These are phyloP conservation scores for Asbolus verrucosus DNA, from an alignment of 1,140 invertebrate genomes.

Conservation along the genomic window DNA sequence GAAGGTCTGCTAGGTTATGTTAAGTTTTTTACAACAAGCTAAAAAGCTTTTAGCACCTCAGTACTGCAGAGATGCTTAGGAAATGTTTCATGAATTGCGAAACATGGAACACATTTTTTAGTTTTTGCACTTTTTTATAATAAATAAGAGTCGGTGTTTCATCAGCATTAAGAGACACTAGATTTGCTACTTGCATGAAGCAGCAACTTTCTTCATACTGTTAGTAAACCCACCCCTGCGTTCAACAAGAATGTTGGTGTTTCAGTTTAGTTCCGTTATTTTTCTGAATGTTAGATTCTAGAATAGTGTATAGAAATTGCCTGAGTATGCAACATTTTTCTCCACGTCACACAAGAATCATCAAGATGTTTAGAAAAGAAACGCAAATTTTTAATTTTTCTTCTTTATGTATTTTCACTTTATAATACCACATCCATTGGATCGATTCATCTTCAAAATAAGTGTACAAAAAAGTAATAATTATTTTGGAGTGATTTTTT, in stretches of 20 bases:
- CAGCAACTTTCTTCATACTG: slow-evolving; percentile 40
- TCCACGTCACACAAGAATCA: slow-evolving; percentile 1
- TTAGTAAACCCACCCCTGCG: neutral
- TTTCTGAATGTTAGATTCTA: slow-evolving; percentile 51
- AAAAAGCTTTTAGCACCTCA: slow-evolving; percentile 23
- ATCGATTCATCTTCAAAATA: no score
- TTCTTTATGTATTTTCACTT: no score
- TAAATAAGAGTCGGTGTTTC: no score
- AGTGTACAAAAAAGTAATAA: no score
- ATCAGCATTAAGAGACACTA: no score
- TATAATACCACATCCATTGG: no score
- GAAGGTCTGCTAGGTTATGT: slow-evolving; percentile 17
- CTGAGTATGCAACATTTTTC: slow-evolving; percentile 51
- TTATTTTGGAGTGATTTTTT: no score
- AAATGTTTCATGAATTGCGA: neutral
- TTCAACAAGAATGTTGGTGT: slow-evolving; percentile 65
- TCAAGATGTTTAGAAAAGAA: neutral
- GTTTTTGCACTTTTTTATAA: no score
- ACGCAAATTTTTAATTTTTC: no score
- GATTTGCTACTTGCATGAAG: slow-evolving; percentile 36
- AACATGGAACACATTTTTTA: no score
- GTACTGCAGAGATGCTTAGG: neutral
- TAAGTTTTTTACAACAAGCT: slow-evolving; percentile 31
- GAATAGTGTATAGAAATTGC: slow-evolving; percentile 52
- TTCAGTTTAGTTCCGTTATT: slow-evolving; percentile 56